Conservation (phyloP, 1,140 invertebrate genomes). For the Sycophila sp. region DNA sequence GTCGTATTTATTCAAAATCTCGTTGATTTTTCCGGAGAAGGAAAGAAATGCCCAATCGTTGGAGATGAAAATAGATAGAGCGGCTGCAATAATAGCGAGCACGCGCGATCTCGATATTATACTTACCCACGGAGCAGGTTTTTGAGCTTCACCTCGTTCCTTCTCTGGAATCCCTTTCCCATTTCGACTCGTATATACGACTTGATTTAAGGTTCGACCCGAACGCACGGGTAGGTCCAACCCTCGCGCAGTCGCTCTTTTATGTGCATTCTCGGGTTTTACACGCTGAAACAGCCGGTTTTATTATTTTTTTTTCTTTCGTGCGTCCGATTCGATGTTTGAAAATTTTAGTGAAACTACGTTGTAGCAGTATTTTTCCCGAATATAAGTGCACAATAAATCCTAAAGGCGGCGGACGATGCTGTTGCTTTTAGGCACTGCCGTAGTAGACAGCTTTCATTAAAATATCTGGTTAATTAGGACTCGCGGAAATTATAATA, state of each 20-base stretch:
- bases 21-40: constrained; percentile 41
- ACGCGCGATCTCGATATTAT: constrained; percentile 24
- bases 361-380: too few species aligned
- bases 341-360: too few species aligned
- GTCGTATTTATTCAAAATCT: constrained; percentile 44
- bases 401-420: too few species aligned
- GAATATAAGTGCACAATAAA: too few species aligned
- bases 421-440: too few species aligned
- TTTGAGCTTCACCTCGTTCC: constrained; percentile 3
- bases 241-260: constrained; percentile 6
- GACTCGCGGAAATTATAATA: too few species aligned
- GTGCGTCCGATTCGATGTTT: too few species aligned
- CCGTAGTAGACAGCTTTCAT: too few species aligned
- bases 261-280: constrained; percentile 25
- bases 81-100: neutral
- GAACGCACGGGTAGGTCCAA: neutral
- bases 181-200: neutral
- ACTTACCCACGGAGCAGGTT: constrained; percentile 9
- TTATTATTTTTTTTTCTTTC: too few species aligned
- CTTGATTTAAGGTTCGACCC: constrained; percentile 28
- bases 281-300: constrained; percentile 5
- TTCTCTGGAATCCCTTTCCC: neutral
- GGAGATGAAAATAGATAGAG: constrained; percentile 14
- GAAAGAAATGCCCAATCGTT: constrained; percentile 38
- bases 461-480: too few species aligned